Conservation (phyloP, 2,113 vertebrate species). For the Campylomormyrus numenius region DNA sequence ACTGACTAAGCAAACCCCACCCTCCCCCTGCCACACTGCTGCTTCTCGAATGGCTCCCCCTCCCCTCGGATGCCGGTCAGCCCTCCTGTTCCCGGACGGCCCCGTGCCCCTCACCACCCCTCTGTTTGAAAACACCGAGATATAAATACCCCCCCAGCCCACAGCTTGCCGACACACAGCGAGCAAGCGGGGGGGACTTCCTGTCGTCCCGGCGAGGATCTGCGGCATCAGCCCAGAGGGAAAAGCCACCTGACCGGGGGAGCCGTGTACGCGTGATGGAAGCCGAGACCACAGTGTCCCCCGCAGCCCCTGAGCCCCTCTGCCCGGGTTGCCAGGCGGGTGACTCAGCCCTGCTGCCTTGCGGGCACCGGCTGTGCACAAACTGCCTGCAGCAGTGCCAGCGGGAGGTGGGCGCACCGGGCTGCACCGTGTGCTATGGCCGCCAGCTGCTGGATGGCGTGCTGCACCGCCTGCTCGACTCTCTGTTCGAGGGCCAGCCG, state of each 20-base stretch:
- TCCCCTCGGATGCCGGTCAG: too few species aligned
- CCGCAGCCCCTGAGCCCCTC: not conserved
- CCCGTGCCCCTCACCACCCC: not conserved
- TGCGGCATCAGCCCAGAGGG: not conserved
- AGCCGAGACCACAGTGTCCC: not conserved
- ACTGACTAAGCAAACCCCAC: constrained; percentile 10
- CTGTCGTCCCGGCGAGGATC: not conserved
- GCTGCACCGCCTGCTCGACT: constrained; percentile 36
- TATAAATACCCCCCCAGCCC: not conserved
- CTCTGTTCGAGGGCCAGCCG: constrained; percentile 39
- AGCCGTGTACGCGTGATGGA: not conserved
- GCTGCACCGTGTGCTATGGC: constrained; percentile 44
- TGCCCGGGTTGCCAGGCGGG: constrained; percentile 40
- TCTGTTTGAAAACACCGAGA: not conserved
- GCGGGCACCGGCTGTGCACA: constrained; percentile 44
- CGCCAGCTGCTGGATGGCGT: constrained; percentile 37
- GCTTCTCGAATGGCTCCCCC: not conserved
- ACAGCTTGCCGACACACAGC: not conserved
- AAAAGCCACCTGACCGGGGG: not conserved
- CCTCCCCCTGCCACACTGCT: not conserved
- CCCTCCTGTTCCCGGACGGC: not conserved
- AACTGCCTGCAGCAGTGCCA: constrained; percentile 37
- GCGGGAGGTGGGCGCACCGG: constrained; percentile 33
- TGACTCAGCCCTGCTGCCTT: constrained; percentile 34
- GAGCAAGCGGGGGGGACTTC: not conserved